Evolutionary conservation across 2,797 vertebrate genomes (phyloP).

Genomic region (Sitta carolinensis): DNA sequence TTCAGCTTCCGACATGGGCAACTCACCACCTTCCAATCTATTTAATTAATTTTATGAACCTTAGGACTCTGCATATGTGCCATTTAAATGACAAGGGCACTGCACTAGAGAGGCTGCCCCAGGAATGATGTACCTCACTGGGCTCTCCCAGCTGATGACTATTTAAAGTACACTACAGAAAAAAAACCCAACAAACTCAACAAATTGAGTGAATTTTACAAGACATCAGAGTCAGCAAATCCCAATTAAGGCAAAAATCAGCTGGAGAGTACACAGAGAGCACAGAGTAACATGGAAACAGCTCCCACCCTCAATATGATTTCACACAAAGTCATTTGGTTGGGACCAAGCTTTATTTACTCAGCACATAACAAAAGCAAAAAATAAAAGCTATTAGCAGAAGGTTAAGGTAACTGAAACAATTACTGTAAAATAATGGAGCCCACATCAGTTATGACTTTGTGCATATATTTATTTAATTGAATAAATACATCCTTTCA

Average conservation of each 20-base stretch:
- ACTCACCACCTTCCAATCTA: slow-evolving; percentile 10
- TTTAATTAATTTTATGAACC: not conserved
- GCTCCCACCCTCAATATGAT: not conserved
- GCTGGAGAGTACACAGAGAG: not conserved
- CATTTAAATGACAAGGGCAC: not conserved
- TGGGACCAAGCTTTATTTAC: not conserved
- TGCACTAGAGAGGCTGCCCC: not conserved
- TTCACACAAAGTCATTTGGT: not conserved
- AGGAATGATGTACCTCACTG: not conserved
- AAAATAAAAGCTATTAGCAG: slow-evolving; percentile 10
- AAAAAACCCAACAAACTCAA: not conserved
- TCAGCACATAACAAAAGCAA: not conserved
- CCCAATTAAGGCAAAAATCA: slow-evolving; percentile 1
- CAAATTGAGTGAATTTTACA: not conserved
- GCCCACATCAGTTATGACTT: not conserved
- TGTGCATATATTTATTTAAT: not conserved
- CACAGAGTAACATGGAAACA: not conserved
- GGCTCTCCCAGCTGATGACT: not conserved
- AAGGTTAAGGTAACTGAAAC: slow-evolving; percentile 25
- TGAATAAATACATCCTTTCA: slow-evolving; percentile 46
- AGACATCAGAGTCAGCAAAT: not conserved
- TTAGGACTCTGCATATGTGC: not conserved
- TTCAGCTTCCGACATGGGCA: not conserved
- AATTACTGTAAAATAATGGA: not conserved
- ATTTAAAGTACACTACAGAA: not conserved